Percentiles rank a stretch among this genome's conserved stretches.
Conservation (phyloP, 2,113 vertebrate species). For the Pseudopipra pipra region DNA sequence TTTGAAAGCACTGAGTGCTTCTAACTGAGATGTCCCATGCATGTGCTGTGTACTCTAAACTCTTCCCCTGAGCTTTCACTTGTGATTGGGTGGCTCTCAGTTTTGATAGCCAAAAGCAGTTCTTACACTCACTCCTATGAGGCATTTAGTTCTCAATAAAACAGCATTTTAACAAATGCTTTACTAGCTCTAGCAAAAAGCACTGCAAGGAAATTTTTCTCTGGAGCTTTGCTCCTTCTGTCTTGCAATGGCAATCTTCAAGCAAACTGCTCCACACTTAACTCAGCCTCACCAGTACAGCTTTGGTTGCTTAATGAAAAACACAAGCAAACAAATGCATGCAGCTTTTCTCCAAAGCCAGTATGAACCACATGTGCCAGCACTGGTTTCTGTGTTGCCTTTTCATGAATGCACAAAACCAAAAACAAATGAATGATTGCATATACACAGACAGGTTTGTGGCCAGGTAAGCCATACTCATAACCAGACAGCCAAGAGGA, state of each 20-base stretch:
- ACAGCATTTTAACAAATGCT: neutral
- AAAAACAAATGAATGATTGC: neutral
- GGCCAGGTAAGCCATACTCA: neutral
- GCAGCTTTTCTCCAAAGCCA: neutral
- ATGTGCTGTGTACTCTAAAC: neutral
- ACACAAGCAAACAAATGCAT: neutral
- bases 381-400: neutral
- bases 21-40: neutral
- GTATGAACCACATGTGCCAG: fast-evolving
- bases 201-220: neutral
- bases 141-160: neutral
- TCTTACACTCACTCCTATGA: neutral
- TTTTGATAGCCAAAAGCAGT: neutral
- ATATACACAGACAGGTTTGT: neutral
- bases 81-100: neutral
- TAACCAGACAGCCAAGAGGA: neutral
- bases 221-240: neutral
- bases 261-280: neutral
- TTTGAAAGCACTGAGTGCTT: neutral
- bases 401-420: neutral
- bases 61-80: neutral
- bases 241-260: neutral
- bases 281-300: neutral
- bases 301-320: neutral
- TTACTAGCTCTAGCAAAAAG: neutral